These are phyloP conservation scores for Heliconius erato DNA, from an alignment of 2,888 invertebrate species.

Conservation along the genomic window DNA sequence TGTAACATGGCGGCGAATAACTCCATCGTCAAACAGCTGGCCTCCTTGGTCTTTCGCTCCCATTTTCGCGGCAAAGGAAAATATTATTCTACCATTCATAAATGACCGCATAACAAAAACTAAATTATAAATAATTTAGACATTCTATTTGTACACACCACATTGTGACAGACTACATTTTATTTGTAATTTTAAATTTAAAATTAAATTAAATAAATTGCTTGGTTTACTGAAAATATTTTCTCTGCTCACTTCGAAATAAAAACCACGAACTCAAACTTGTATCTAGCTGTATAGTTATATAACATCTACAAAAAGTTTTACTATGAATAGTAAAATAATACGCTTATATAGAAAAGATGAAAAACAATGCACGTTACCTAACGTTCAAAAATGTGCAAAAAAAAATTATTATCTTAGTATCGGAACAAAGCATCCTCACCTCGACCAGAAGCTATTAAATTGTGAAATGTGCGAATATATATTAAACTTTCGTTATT, in stretches of 20 bases:
- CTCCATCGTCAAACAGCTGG: background rate
- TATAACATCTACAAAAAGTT: too few relatives aligned
- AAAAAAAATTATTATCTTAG: background rate
- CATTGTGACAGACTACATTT: background rate
- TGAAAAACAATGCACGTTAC: background rate
- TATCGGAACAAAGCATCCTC: slow-evolving; percentile 9
- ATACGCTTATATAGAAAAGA: background rate
- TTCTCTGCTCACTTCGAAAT: background rate
- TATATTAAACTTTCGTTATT: slow-evolving; percentile 41
- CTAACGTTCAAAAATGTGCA: background rate
- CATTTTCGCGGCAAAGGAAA: background rate
- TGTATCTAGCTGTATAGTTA: background rate
- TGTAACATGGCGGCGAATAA: too few relatives aligned
- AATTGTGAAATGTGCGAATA: slow-evolving; percentile 8
- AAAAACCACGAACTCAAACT: background rate
- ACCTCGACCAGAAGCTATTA: slow-evolving; percentile 25
- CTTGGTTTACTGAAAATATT: too few relatives aligned
- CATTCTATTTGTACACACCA: background rate
- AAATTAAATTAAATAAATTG: background rate
- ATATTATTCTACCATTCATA: background rate
- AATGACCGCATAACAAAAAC: background rate
- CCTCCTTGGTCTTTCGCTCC: background rate
- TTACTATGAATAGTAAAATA: background rate
- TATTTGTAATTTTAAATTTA: background rate
- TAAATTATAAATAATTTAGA: background rate